Evolutionary conservation across 2,797 vertebrate genomes (phyloP).

Genomic region (Poeciliopsis paucimaculata): DNA sequence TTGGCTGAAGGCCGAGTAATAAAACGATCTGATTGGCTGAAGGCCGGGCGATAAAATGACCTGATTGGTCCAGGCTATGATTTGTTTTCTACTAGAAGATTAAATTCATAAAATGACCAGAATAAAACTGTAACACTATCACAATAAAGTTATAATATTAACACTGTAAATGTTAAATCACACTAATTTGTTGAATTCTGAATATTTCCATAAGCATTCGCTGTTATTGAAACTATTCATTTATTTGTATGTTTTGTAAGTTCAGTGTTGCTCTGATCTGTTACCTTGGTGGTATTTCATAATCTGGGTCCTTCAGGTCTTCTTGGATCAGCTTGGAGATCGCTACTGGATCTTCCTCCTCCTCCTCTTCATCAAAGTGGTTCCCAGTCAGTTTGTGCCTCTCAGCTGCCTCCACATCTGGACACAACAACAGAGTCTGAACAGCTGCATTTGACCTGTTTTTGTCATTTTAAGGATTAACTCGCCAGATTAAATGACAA

Average conservation of each 20-base stretch:
- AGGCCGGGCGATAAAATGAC: too few relatives aligned
- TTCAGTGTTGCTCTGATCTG: not conserved
- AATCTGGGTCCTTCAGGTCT: slow-evolving; percentile 42
- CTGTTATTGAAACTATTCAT: not conserved
- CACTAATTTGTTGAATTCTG: too few relatives aligned
- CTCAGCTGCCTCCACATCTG: not conserved
- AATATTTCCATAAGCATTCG: not conserved
- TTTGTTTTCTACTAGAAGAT: too few relatives aligned
- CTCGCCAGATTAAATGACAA: not conserved
- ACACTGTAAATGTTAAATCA: too few relatives aligned
- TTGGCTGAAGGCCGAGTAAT: too few relatives aligned
- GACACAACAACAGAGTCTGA: not conserved
- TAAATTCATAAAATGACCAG: too few relatives aligned
- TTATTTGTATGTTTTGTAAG: not conserved
- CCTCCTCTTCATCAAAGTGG: not conserved
- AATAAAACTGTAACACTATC: too few relatives aligned
- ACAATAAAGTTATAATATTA: too few relatives aligned
- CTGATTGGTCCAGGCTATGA: too few relatives aligned
- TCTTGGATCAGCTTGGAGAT: slow-evolving; percentile 13
- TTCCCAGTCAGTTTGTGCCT: not conserved
- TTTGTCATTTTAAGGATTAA: not conserved
- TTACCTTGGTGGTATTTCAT: slow-evolving; percentile 32
- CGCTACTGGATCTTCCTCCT: not conserved
- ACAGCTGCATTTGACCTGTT: not conserved
- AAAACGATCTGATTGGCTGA: too few relatives aligned